phyloP scores from a whole-genome alignment of 1,140 invertebrate species.

The Bombus soroeensis region DNA sequence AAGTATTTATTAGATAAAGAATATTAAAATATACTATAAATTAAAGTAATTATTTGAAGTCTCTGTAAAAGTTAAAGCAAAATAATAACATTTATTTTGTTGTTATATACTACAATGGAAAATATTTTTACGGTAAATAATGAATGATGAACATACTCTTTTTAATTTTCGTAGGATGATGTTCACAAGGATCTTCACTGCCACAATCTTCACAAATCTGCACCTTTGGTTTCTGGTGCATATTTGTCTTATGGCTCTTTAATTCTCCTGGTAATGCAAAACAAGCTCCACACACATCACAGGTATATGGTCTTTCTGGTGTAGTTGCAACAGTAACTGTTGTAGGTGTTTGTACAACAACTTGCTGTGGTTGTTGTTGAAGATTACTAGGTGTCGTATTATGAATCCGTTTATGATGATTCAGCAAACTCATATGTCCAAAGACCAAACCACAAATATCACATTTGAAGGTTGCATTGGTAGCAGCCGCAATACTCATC shows the following conservation, averaged over 20 bases:
- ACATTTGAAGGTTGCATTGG: conserved; percentile 93
- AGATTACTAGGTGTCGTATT: conserved; percentile 83
- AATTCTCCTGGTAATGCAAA: conserved; percentile 84
- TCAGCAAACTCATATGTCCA: conserved; percentile 89
- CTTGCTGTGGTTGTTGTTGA: conserved; percentile 83
- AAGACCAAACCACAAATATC: conserved; percentile 93
- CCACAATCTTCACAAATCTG: conserved; percentile 81
- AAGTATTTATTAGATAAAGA: conserved; percentile 3
- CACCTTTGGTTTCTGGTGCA: conserved; percentile 81
- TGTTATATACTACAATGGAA: neutral
- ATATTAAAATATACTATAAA: neutral
- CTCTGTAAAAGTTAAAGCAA: neutral
- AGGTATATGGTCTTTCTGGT: conserved; percentile 84
- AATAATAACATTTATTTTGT: neutral
- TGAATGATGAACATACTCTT: conserved; percentile 74
- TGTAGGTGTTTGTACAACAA: conserved; percentile 82
- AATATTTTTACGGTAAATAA: neutral
- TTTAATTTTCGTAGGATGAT: conserved; percentile 82
- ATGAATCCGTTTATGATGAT: conserved; percentile 92
- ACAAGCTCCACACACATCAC: conserved; percentile 84
- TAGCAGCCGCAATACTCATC: conserved; percentile 85
- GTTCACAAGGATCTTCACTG: conserved; percentile 81
- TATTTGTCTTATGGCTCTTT: conserved; percentile 83
- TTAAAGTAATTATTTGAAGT: neutral
- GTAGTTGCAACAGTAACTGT: conserved; percentile 85